Conservation (phyloP, 2,797 vertebrate species). For the Cryptoblepharus egeriae region DNA sequence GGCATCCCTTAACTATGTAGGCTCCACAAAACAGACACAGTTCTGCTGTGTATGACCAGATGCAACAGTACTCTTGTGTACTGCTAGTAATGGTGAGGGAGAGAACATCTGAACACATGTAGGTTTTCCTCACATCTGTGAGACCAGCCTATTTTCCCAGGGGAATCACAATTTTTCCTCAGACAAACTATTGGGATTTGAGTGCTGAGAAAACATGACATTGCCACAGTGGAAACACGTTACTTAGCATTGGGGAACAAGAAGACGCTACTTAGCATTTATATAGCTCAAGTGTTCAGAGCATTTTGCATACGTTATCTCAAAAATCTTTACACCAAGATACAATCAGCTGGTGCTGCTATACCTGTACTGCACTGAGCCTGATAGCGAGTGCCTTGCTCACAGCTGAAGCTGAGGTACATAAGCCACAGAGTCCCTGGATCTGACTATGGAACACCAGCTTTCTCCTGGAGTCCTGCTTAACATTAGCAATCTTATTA, state of each 20-base stretch:
- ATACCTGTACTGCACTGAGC: background rate
- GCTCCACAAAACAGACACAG: background rate
- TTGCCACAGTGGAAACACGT: background rate
- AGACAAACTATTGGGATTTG: background rate
- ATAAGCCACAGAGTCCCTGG: background rate
- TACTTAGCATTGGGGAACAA: background rate
- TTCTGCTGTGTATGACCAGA: background rate
- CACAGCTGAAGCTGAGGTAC: background rate
- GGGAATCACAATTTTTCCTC: too few species aligned
- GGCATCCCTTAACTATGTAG: background rate
- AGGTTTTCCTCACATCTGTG: too few species aligned
- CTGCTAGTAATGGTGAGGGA: too few species aligned
- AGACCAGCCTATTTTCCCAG: too few species aligned
- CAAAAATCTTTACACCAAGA: background rate
- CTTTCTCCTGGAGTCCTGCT: background rate
- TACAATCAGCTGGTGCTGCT: background rate
- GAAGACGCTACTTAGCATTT: background rate
- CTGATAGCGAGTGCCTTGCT: background rate
- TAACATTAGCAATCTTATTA: background rate
- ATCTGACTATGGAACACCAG: background rate
- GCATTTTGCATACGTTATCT: background rate
- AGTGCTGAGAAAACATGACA: background rate
- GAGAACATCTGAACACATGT: too few species aligned
- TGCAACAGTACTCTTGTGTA: background rate
- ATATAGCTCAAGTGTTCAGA: background rate